These are phyloP conservation scores for Atrina japonica DNA, from an alignment of 2,888 invertebrate species.

Conservation along the genomic window DNA sequence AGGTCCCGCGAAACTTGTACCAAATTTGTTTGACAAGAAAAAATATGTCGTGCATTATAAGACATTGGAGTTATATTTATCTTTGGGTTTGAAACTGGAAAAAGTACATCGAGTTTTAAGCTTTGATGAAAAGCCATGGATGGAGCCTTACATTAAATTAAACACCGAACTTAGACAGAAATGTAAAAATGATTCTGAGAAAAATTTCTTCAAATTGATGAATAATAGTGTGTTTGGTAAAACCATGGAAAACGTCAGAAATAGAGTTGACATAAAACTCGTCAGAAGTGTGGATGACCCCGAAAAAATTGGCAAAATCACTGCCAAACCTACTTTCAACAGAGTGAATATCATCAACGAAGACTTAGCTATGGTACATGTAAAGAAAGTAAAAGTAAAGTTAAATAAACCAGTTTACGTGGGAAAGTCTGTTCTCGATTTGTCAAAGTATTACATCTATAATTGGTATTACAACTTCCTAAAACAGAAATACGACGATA, in stretches of 20 bases:
- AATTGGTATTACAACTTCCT: too few species aligned
- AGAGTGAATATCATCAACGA: too few species aligned
- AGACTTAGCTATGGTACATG: too few species aligned
- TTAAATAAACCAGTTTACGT: too few species aligned
- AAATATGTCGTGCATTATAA: slow-evolving; percentile 75
- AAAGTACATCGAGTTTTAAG: slow-evolving; percentile 69
- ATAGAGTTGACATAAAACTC: slow-evolving; percentile 64
- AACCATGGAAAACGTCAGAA: slow-evolving; percentile 80
- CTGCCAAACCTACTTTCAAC: too few species aligned
- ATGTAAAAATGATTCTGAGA: slow-evolving; percentile 72
- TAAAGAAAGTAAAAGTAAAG: too few species aligned
- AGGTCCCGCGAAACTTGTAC: slow-evolving; percentile 39
- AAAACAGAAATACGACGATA: too few species aligned
- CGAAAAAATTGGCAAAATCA: too few species aligned
- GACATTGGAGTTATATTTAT: slow-evolving; percentile 41
- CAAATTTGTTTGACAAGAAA: slow-evolving; percentile 49
- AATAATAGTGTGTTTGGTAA: slow-evolving; percentile 69
- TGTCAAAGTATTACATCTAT: too few species aligned
- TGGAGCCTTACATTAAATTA: slow-evolving; percentile 74
- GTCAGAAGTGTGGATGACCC: not conserved
- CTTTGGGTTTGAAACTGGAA: slow-evolving; percentile 55
- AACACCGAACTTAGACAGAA: slow-evolving; percentile 59
- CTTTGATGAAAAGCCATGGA: slow-evolving; percentile 71
- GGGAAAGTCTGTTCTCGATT: too few species aligned
- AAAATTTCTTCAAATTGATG: slow-evolving; percentile 71